Percentiles rank a stretch among this genome's conserved stretches.
These are phyloP conservation scores for Boulengeromyrus knoepffleri DNA, from an alignment of 2,113 vertebrate species.

Conservation along the genomic window DNA sequence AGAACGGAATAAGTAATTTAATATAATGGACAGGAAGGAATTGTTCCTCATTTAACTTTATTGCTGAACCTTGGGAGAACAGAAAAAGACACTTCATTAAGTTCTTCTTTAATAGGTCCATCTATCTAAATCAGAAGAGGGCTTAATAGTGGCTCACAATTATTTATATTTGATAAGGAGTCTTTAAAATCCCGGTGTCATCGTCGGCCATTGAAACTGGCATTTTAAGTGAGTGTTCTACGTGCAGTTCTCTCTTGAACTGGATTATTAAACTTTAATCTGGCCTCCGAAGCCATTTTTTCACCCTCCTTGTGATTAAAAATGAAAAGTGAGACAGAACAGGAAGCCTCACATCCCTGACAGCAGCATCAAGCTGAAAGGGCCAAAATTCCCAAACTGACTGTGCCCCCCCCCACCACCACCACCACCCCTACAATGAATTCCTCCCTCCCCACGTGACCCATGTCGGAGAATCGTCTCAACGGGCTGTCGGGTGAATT, in stretches of 20 bases:
- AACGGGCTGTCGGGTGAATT: slow-evolving; percentile 12
- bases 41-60: slow-evolving; percentile 76
- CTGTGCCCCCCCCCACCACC: no score
- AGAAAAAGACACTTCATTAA: slow-evolving; percentile 71
- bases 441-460: background rate
- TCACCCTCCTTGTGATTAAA: slow-evolving; percentile 22
- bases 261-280: slow-evolving; percentile 41
- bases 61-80: slow-evolving; percentile 61
- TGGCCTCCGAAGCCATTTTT: slow-evolving; percentile 29
- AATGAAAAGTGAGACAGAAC: slow-evolving; percentile 28
- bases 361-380: slow-evolving; percentile 11
- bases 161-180: slow-evolving; percentile 58
- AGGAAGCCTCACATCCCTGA: slow-evolving; percentile 22
- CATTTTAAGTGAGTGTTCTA: slow-evolving; percentile 40
- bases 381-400: background rate
- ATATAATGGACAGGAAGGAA: slow-evolving; percentile 73
- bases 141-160: slow-evolving; percentile 58
- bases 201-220: slow-evolving; percentile 27
- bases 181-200: slow-evolving; percentile 42
- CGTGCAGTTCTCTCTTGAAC: slow-evolving; percentile 30
- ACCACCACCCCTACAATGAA: background rate
- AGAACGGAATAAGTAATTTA: slow-evolving; percentile 70
- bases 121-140: slow-evolving; percentile 73
- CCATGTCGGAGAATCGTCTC: background rate
- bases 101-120: slow-evolving; percentile 58